Evolutionary conservation across 2,797 vertebrate species (phyloP), one percentile per base, ranked within the genome.

Genomic region (Dermochelys coriacea): DNA sequence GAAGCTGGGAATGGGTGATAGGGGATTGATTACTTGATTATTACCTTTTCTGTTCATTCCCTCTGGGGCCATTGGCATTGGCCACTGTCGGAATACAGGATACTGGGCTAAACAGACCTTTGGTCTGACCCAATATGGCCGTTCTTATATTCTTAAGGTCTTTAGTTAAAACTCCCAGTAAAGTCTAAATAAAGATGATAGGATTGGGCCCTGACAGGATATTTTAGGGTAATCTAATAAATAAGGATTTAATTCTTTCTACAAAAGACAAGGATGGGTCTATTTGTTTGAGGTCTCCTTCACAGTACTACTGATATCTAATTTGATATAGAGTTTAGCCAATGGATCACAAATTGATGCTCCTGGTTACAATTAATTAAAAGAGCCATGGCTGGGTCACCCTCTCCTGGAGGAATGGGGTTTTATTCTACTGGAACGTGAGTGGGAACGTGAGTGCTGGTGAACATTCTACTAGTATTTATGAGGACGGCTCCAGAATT

Each of bases 401-500:
- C 37, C 93, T 50, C 86, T 91, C 81, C 93, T 82, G 77, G 85
- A 85, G 85, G 71, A 96, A 86, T 59, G 85, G 87, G 82, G 93
- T 93, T 96, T 93, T 80, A 84, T 79, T 81, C 92, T 93, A 41
- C 68, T 41, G 94, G 85, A 93, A 93, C 90, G 71, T 37, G 89
- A 75, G 51, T 94, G 80, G 94, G 85, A 93, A 93, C 90, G 71
- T 37, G 89, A 75, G 51, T 94, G 80, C 61, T 93, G 94, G 93
- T 95, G 93, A 95, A 96, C 91, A 96, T 91, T 93, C 80, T 27
- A 41, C 93, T 95, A 94, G 92, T 93, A 88, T 93, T 89, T 88
- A 92, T 4, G 83, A 88, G n/a, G 16, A 71, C 51, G 52, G 77
- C 87, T 82, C 83, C 90, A 90, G 91, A 85, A 80, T 88, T 86